Conservation (phyloP, 1,140 invertebrate species). For the Drosophila willistoni region DNA sequence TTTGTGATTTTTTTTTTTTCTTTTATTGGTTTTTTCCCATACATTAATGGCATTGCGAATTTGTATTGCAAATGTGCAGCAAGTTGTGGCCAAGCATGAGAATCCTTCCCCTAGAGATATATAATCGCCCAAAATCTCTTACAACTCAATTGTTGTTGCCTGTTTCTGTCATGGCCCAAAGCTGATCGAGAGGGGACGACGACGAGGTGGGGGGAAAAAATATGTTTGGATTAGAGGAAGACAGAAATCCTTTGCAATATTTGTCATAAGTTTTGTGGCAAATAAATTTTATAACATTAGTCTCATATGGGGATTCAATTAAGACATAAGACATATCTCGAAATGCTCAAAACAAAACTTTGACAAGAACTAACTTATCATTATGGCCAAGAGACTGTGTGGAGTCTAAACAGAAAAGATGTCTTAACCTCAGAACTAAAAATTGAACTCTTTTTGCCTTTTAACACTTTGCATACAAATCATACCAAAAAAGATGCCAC, state of each 20-base stretch:
- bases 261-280: not conserved
- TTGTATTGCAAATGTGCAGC: constrained; percentile 24
- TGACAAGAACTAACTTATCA: constrained; percentile 55
- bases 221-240: not conserved
- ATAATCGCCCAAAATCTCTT: constrained; percentile 20
- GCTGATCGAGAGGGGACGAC: not conserved
- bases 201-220: not conserved
- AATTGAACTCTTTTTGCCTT: constrained; percentile 59
- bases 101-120: not conserved
- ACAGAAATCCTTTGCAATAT: not conserved
- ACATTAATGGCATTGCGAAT: constrained; percentile 24
- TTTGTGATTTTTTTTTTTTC: not conserved
- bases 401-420: constrained; percentile 58
- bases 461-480: constrained; percentile 79
- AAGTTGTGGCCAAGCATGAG: constrained; percentile 13
- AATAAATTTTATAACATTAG: not conserved
- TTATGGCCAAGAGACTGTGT: constrained; percentile 64
- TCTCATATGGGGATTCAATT: not conserved
- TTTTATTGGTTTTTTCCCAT: constrained; percentile 13
- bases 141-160: constrained; percentile 23
- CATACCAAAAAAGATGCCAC: constrained; percentile 48
- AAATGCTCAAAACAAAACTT: too few species aligned
- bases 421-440: constrained; percentile 48
- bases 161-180: not conserved
- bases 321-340: not conserved